Evolutionary conservation across 2,113 vertebrate species (phyloP), one percentile per base, ranked within the genome.

Genomic region (Fukomys damarensis): DNA sequence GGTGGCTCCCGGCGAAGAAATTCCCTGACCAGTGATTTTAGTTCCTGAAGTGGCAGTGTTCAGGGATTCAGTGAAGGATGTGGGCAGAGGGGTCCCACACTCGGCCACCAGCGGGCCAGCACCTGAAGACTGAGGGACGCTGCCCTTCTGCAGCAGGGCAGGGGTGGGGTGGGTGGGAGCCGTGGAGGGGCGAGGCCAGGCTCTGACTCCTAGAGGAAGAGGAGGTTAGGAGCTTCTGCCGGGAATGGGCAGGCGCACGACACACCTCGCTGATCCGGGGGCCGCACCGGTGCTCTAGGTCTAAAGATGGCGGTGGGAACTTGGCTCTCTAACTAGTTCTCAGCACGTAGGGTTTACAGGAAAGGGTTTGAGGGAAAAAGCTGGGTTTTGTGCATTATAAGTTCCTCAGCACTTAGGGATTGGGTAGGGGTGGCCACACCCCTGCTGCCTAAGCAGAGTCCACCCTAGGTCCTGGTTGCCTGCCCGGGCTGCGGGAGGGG

Each of bases 261-360:
- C 26, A 4, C 0, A 2, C 72, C 30, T 12, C 72, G 0, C 7
- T 30, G 72, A 20, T 3, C n/a, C n/a, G n/a, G n/a, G n/a, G n/a
- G n/a, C n/a, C n/a, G n/a, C n/a, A n/a, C n/a, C n/a, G n/a, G n/a
- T 26, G 43, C 43, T 16, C 72, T 46, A 43, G 41, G 6, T 46
- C 7, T 76, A 13, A 30, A 76, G 14, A n/a, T 49, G 26, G 38
- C 24, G 6, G 1, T 11, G 13, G 24, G 72, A 43, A 7, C 72
- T 74, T 41, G 12, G 38, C 72, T 74, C 46, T 43, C 41, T 43
- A 74, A 74, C 38, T 13, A 30, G 26, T 30, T 46, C 70, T 49
- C 6, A 46, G 16, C 26, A 16, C 4, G 38, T 4, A 41, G 38
- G 20, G 38, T 72, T 72, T 72, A 24, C 14, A 30, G 26, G 43